Conservation (phyloP, 2,888 invertebrate species). For the Pammene aurita region DNA sequence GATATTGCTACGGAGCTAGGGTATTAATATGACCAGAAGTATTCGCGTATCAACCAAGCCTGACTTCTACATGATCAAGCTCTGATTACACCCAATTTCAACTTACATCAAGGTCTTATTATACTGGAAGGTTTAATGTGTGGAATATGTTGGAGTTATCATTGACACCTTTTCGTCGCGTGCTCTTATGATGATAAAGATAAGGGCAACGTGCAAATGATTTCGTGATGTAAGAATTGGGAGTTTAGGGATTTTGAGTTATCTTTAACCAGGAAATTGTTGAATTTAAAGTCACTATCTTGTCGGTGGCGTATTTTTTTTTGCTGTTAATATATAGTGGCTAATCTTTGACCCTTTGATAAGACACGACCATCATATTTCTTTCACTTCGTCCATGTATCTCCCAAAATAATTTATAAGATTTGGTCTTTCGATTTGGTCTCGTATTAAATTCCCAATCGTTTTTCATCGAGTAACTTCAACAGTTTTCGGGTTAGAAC, state of each 20-base stretch:
- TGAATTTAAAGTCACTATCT: too few species aligned
- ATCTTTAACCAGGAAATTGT: background rate
- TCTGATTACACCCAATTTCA: background rate
- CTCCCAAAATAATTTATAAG: too few species aligned
- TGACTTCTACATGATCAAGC: background rate
- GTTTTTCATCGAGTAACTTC: too few species aligned
- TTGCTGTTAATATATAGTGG: too few species aligned
- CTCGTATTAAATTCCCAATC: too few species aligned
- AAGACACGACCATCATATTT: too few species aligned
- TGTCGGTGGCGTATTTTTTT: too few species aligned
- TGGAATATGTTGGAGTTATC: background rate
- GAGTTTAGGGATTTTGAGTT: background rate
- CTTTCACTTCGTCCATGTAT: too few species aligned
- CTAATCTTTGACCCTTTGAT: too few species aligned
- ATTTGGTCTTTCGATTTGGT: too few species aligned
- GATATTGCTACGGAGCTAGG: background rate
- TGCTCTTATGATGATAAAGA: conserved; percentile 34
- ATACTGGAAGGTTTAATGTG: background rate
- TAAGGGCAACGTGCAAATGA: background rate
- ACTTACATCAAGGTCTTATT: background rate
- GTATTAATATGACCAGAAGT: conserved; percentile 9
- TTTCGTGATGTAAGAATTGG: conserved; percentile 16
- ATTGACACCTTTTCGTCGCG: conserved; percentile 17
- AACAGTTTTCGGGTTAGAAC: too few species aligned
- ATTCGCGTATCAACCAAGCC: background rate